phyloP scores from a whole-genome alignment of 2,113 vertebrate species.

The Pomatorhinus ruficollis region DNA sequence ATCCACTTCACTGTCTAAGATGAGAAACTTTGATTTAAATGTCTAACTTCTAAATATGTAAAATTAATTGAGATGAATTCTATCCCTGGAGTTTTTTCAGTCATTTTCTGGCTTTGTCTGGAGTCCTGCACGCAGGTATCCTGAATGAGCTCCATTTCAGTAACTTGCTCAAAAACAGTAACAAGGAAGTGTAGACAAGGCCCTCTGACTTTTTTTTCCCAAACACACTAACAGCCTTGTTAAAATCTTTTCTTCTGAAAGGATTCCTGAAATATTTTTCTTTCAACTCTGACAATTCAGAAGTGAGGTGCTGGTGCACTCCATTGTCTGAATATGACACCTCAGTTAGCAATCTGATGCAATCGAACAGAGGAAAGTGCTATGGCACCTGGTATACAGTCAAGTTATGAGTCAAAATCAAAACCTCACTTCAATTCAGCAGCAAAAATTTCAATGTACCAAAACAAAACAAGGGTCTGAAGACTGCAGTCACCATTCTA shows the following conservation, averaged over 20 bases:
- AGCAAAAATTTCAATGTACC: not conserved
- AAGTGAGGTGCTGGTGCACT: not conserved
- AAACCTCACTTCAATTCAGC: not conserved
- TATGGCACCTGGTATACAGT: not conserved
- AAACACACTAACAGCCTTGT: not conserved
- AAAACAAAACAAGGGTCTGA: not conserved
- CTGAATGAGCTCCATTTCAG: not conserved
- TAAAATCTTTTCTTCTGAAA: not conserved
- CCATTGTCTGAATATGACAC: not conserved
- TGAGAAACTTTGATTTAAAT: not conserved
- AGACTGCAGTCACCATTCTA: not conserved
- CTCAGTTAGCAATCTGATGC: not conserved
- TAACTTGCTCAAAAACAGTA: not conserved
- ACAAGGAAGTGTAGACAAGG: not conserved
- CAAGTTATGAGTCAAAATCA: not conserved
- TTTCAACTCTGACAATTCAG: not conserved
- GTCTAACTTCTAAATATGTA: not conserved
- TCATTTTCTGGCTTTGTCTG: not conserved
- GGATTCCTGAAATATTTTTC: not conserved
- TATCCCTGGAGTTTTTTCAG: not conserved
- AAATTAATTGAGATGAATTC: not conserved
- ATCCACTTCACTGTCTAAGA: not conserved
- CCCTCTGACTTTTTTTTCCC: not conserved
- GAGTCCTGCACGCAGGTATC: not conserved
- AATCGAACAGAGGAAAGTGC: not conserved